A percentile compares a stretch with the other conserved stretches of the same genome.
These are phyloP conservation scores for Nannobrachium achirus DNA, from an alignment of 2,113 vertebrate genomes.

Conservation along the genomic window DNA sequence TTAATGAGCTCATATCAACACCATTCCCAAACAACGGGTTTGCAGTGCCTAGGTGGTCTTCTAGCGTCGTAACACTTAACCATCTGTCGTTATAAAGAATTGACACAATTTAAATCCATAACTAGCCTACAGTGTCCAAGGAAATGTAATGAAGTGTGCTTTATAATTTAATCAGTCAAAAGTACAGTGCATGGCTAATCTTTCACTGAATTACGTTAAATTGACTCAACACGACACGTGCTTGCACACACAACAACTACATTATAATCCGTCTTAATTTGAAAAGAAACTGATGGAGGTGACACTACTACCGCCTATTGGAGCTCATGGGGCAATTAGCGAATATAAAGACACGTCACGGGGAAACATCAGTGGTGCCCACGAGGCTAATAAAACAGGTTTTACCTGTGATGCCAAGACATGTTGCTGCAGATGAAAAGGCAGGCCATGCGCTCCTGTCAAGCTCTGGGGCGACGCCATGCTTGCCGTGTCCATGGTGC, in stretches of 20 bases:
- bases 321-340: too few species aligned
- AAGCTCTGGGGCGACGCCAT: slow-evolving; percentile 91
- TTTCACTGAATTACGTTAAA: slow-evolving; percentile 11
- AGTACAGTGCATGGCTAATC: slow-evolving; percentile 2
- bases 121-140: not conserved
- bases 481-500: slow-evolving; percentile 86
- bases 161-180: not conserved
- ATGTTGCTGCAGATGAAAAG: slow-evolving; percentile 97
- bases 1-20: slow-evolving; percentile 29
- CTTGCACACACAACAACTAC: not conserved
- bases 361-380: not conserved
- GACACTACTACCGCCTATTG: not conserved
- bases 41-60: slow-evolving; percentile 1
- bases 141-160: not conserved
- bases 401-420: slow-evolving; percentile 97
- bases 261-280: too few species aligned
- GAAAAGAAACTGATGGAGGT: not conserved
- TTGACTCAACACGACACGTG: not conserved
- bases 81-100: not conserved
- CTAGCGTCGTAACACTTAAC: not conserved
- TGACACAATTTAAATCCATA: slow-evolving; percentile 2
- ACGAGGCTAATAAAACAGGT: slow-evolving; percentile 36
- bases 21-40: slow-evolving; percentile 15
- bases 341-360: not conserved
- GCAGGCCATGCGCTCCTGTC: slow-evolving; percentile 85